phyloP scores from a whole-genome alignment of 2,797 vertebrate species.

The Squalus acanthias region DNA sequence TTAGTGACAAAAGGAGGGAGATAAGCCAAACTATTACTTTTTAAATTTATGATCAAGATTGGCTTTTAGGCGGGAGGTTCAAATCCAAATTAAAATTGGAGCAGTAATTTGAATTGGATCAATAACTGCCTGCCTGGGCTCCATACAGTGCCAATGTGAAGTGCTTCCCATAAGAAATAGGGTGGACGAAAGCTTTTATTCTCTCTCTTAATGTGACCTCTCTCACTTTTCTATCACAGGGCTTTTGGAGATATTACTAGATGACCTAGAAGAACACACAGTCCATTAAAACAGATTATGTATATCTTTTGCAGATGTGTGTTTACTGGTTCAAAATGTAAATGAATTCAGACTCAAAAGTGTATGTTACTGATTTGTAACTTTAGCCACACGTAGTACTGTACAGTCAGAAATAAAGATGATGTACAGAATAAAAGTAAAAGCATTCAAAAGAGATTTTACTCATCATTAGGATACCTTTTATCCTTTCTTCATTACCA shows the following conservation, averaged over 20 bases:
- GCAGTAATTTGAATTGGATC: neutral
- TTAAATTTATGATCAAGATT: neutral
- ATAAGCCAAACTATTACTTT: neutral
- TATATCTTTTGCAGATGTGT: too few relatives aligned
- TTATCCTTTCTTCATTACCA: neutral
- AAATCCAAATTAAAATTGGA: neutral
- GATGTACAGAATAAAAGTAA: neutral
- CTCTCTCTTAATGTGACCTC: neutral
- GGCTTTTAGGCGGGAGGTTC: neutral
- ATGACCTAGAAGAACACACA: neutral
- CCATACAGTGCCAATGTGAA: neutral
- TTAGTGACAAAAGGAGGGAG: neutral
- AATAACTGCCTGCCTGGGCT: neutral
- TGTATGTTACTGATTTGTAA: neutral
- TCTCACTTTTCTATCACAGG: neutral
- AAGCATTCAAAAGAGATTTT: neutral
- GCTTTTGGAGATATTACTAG: neutral
- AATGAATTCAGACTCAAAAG: neutral
- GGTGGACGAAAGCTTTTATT: neutral
- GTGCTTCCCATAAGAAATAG: neutral
- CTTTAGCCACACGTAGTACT: too few relatives aligned
- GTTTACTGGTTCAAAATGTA: neutral
- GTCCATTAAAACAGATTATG: too few relatives aligned
- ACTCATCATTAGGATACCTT: neutral
- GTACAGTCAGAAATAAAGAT: too few relatives aligned